Evolutionary conservation across 2,888 invertebrate species (phyloP).

Genomic region (Oligia latruncula): DNA sequence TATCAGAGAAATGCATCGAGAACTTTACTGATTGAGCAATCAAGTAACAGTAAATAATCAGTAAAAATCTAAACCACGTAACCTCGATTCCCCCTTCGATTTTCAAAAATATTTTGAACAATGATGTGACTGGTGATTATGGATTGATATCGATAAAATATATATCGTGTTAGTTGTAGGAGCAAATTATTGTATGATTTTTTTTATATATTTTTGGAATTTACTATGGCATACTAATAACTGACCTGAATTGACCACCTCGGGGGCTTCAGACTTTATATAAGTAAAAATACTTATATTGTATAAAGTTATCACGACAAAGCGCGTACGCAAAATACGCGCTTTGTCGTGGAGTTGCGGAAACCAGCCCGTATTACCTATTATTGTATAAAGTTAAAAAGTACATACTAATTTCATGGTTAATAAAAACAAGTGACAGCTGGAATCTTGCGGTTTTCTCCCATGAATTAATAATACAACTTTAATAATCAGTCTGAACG

Average conservation of each 20-base stretch:
- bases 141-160: background rate
- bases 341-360: too few relatives aligned
- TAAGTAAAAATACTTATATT: too few relatives aligned
- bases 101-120: too few relatives aligned
- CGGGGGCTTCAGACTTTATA: too few relatives aligned
- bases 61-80: background rate
- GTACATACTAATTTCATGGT: background rate
- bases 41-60: background rate
- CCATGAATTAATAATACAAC: background rate
- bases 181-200: background rate
- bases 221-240: background rate
- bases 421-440: background rate
- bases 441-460: background rate
- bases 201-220: background rate
- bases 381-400: background rate
- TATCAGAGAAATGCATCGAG: background rate
- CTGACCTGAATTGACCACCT: background rate
- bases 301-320: background rate
- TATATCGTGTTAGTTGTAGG: background rate
- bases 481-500: background rate
- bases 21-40: background rate
- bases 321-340: too few relatives aligned
- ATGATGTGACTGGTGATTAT: background rate
- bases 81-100: too few relatives aligned
- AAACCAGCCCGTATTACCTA: too few relatives aligned